Conservation (phyloP, 2,888 invertebrate genomes). For the Xanthia togata region DNA sequence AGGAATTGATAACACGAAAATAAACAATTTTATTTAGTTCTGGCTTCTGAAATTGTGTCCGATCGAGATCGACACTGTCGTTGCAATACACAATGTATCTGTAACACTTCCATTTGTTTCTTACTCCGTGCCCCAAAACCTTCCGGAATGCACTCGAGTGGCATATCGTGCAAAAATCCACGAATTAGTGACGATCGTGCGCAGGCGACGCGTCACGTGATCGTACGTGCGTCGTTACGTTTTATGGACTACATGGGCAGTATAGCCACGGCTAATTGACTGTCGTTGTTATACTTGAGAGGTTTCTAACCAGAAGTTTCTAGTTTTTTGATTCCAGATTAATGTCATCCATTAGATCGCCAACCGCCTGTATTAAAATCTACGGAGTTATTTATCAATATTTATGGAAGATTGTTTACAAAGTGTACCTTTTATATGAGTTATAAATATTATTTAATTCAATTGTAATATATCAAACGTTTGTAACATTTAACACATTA, state of each 20-base stretch:
- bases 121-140: conserved; percentile 38
- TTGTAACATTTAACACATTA: no score
- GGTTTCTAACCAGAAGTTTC: conserved; percentile 17
- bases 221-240: conserved; percentile 57
- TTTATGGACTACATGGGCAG: conserved; percentile 55
- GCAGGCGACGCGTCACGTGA: conserved; percentile 54
- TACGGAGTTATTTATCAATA: not conserved
- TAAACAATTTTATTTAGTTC: not conserved
- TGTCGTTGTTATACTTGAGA: conserved; percentile 26
- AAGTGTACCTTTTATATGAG: no score
- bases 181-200: conserved; percentile 68
- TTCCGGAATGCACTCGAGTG: conserved; percentile 74
- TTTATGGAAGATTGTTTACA: not conserved
- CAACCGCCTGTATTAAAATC: not conserved
- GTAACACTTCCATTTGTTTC: not conserved
- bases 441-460: no score
- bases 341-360: not conserved
- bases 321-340: not conserved
- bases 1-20: no score
- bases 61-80: not conserved
- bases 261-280: conserved; percentile 43
- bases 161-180: conserved; percentile 83
- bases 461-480: no score
- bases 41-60: not conserved
- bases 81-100: not conserved